Evolutionary conservation across 64 coral and sea anemone species (phyloP), one percentile per base, ranked within the genome.

Genomic region (Montipora sp.): DNA sequence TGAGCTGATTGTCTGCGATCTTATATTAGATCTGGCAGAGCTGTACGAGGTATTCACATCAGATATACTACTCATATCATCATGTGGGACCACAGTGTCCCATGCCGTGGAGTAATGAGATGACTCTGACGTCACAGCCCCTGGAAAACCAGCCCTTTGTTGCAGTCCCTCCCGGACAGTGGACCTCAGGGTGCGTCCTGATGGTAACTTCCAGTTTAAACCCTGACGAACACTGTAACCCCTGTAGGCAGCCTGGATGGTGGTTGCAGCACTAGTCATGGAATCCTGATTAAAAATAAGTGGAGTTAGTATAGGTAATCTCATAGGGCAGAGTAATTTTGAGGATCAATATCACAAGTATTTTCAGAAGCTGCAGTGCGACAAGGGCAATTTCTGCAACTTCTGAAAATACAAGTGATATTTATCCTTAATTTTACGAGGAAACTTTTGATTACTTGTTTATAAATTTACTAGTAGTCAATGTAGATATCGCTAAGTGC

Each of bases 181-280:
- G 47, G 88, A 93, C 53, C 95, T 93, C 72, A 97, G 89, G 57
- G 92, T 97, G n/a, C 89, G 92, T 73, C 95, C 95, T 47, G 95
- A 97, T 18, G 95, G 95, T 2, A 94, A 88, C 72, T 89, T 99
- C 98, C 98, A 99, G 81, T 92, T 90, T 16, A 92, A 73, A 11
- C 98, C 91, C 9, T 99, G 92, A 4, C 98, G 90, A 16, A 92
- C 91, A 65, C 92, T 99, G 84, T 99, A 92, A 14, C 98, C 98
- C 48, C 98, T 86, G 49, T 94, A 99, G 3, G 78, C 92, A 5
- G 98, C 98, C 67, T 99, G 98, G 73, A 99, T 99, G 44, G 91
- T 99, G 19, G 98, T 99, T 19, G 94, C 98, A 13, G 98, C 98
- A 43, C 73, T 88, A n/a, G 87, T 87, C 67, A 73, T 87, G 21